phyloP scores from a whole-genome alignment of 2,797 vertebrate genomes.

The Erethizon dorsatum region DNA sequence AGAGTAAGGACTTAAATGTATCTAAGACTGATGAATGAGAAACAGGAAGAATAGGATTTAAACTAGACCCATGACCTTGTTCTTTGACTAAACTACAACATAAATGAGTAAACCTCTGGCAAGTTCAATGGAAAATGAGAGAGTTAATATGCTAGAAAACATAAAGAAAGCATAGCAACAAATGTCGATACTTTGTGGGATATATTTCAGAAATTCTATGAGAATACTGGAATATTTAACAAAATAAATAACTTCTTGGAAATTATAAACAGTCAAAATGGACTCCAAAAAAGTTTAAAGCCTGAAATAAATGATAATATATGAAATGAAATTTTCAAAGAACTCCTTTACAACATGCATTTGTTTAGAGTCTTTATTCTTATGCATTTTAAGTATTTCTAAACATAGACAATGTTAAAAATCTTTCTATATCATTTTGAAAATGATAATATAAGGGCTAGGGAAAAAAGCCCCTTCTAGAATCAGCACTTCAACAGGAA shows the following conservation, averaged over 20 bases:
- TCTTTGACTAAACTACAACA: conserved; percentile 50
- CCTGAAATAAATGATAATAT: conserved; percentile 6
- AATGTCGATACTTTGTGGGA: conserved; percentile 41
- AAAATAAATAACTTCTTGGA: conserved; percentile 47
- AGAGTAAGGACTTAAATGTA: conserved; percentile 20
- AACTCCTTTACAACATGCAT: not conserved
- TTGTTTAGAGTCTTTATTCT: conserved; percentile 49
- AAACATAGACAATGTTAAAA: conserved; percentile 45
- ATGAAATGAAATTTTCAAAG: conserved; percentile 22
- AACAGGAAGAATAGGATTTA: conserved; percentile 46
- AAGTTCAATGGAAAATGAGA: conserved; percentile 40
- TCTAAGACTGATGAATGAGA: conserved; percentile 20
- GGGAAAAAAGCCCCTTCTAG: not conserved
- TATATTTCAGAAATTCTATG: conserved; percentile 14
- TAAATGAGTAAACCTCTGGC: not conserved
- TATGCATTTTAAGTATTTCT: conserved; percentile 47
- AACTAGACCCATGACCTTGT: conserved; percentile 39
- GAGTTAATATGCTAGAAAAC: conserved; percentile 23
- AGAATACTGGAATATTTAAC: conserved; percentile 23
- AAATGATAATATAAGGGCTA: not conserved
- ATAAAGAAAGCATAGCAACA: not conserved
- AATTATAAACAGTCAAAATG: conserved; percentile 14
- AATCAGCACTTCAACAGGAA: conserved; percentile 47
- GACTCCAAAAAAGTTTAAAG: conserved; percentile 56
- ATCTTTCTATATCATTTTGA: conserved; percentile 57